phyloP scores from a whole-genome alignment of 2,797 vertebrate genomes.

The Sebastiscus tertius region DNA sequence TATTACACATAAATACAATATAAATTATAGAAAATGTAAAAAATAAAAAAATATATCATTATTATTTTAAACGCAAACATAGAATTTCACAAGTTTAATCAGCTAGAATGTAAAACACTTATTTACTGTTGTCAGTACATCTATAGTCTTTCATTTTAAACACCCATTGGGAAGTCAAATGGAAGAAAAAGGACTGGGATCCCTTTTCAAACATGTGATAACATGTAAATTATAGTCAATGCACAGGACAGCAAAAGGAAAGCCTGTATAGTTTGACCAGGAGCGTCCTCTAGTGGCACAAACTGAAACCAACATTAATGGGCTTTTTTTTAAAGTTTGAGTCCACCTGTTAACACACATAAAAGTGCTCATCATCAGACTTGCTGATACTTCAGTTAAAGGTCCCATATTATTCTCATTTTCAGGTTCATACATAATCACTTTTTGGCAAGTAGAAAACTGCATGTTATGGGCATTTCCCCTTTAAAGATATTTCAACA shows the following conservation, averaged over 20 bases:
- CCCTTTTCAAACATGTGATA: background rate
- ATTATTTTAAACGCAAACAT: too few relatives aligned
- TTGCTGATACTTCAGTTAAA: background rate
- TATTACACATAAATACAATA: fast-evolving
- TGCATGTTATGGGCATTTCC: too few relatives aligned
- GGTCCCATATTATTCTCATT: too few relatives aligned
- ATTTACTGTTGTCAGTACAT: background rate
- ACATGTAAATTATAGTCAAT: background rate
- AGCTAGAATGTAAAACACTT: background rate
- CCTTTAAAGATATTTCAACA: too few relatives aligned
- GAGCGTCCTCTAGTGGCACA: slow-evolving; percentile 50
- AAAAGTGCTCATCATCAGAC: background rate
- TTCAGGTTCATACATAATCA: too few relatives aligned
- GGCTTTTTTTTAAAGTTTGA: background rate
- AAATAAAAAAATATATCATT: background rate
- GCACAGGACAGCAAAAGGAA: too few relatives aligned
- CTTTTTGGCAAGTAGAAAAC: too few relatives aligned
- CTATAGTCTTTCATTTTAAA: background rate
- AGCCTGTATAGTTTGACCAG: slow-evolving; percentile 4
- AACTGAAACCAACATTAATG: background rate
- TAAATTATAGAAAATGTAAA: fast-evolving
- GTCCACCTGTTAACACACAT: background rate
- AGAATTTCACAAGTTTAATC: background rate
- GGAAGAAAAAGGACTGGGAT: too few relatives aligned
- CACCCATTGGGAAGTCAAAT: background rate